Evolutionary conservation across 1,140 invertebrate species (phyloP).

Genomic region (Colletes latitarsis): DNA sequence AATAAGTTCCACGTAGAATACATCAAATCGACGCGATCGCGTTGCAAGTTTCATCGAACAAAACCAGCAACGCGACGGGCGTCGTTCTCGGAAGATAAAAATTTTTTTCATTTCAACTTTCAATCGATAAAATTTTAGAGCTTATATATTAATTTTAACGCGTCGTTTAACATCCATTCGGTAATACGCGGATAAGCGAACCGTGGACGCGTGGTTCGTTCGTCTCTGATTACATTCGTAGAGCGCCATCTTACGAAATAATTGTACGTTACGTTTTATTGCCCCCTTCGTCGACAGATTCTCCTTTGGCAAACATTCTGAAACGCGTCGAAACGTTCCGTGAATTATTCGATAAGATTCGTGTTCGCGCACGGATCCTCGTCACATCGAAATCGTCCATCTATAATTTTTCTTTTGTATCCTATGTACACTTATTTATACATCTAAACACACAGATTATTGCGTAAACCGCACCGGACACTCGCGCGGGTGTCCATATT

Average conservation of each 20-base stretch:
- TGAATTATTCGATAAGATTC: not conserved
- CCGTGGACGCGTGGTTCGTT: not conserved
- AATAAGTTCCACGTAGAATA: too few species aligned
- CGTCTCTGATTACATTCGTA: not conserved
- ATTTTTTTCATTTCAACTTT: not conserved
- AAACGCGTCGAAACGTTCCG: not conserved
- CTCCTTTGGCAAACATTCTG: not conserved
- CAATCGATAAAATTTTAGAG: not conserved
- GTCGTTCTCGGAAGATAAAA: not conserved
- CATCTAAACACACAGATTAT: slow-evolving; percentile 34
- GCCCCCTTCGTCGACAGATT: not conserved
- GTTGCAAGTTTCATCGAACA: too few species aligned
- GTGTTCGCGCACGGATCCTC: not conserved
- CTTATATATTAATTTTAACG: not conserved
- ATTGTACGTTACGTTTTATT: not conserved
- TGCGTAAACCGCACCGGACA: slow-evolving; percentile 7
- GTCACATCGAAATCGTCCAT: not conserved
- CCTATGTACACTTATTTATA: slow-evolving; percentile 19
- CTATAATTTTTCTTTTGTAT: not conserved
- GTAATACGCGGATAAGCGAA: not conserved
- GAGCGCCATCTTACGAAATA: not conserved
- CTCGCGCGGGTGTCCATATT: too few species aligned
- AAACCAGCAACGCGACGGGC: too few species aligned
- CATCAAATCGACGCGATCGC: too few species aligned
- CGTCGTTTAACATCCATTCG: not conserved